Percentiles rank a stretch among this genome's conserved stretches.
phyloP scores from a whole-genome alignment of 2,113 vertebrate species.

The Oreochromis spilurus region DNA sequence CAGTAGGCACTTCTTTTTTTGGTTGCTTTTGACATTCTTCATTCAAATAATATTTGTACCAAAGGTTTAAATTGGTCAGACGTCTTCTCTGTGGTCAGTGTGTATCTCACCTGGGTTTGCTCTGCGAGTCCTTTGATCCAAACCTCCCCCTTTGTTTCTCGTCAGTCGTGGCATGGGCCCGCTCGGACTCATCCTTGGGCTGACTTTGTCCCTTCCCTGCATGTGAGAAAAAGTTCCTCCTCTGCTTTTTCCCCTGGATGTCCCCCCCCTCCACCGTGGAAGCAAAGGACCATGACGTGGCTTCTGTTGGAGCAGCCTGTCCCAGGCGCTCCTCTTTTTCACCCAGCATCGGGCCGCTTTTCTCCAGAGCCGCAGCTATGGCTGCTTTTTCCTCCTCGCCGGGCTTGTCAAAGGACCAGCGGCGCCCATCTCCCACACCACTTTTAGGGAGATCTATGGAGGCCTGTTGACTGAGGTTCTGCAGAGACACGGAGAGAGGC shows the following conservation, averaged over 20 bases:
- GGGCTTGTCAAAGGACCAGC: conserved; percentile 73
- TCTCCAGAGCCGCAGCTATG: conserved; percentile 73
- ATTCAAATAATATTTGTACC: neutral
- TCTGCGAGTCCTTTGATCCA: conserved; percentile 80
- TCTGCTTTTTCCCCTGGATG: conserved; percentile 69
- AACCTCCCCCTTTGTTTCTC: conserved; percentile 84
- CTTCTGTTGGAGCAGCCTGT: neutral
- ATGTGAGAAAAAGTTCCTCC: conserved; percentile 77
- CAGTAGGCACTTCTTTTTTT: neutral
- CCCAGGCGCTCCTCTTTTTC: conserved; percentile 44
- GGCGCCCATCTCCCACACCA: conserved; percentile 50
- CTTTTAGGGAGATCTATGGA: conserved; percentile 43
- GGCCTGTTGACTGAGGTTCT: conserved; percentile 57
- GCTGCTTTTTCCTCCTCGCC: conserved; percentile 77
- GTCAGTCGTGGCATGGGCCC: conserved; percentile 38
- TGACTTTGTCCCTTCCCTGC: conserved; percentile 53
- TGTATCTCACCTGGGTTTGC: conserved; percentile 86
- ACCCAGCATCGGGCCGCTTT: conserved; percentile 51
- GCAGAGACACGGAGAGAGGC: conserved; percentile 71
- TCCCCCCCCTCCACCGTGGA: neutral
- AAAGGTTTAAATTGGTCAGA: neutral
- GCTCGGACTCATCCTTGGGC: conserved; percentile 57
- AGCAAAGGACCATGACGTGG: neutral
- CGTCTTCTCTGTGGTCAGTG: neutral
- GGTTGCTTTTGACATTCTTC: neutral